Base-by-base conservation (phyloP, 2,113 vertebrate species). In the Onychostoma macrolepis region DNA sequence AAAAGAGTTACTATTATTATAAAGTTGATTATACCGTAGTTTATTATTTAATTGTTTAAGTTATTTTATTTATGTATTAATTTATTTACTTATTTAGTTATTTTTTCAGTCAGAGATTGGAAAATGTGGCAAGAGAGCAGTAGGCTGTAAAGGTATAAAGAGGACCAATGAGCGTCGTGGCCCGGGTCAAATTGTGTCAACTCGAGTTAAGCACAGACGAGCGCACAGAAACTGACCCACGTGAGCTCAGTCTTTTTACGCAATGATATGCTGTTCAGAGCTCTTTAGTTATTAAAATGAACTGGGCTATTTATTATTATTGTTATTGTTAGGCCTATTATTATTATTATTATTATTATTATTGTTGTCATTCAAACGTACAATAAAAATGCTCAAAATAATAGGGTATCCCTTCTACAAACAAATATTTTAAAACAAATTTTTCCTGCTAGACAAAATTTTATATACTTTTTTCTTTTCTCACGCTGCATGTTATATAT, bases 131-230 rank as follows among this genome's bases (percentile, higher is more conserved):
- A 90, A 85, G 72, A 17, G 6, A n/a, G 85, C 87, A 88, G 28
- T 90, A 93, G 38, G 38, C 38, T 38, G 21, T 53, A 53, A 53
- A 53, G 50, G 19, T 21, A 53, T 90, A 94, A 94, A 94, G 90
- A 61, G 61, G 67, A n/a, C 80, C 88, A 69, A 83, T 89, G 90
- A 89, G 88, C 92, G 92, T 88, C 88, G 90, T 88, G 83, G 88
- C 89, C 67, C 77, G 85, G 94, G 94, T 94, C 94, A 95, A 95
- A 95, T 91, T 90, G 93, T 95, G 95, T 96, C 95, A 92, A 93
- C 93, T 94, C 93, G 89, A 92, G 92, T 96, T 96, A 95, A 10
- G 89, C 93, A 65, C 94, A 94, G 94, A 92, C 94, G 94, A 93
- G 90, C 71, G 93, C 92, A 89, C 92, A 15, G 86, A 76, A 12